phyloP scores from a whole-genome alignment of 2,113 vertebrate genomes.

The Cyprinodon brontotheroides region DNA sequence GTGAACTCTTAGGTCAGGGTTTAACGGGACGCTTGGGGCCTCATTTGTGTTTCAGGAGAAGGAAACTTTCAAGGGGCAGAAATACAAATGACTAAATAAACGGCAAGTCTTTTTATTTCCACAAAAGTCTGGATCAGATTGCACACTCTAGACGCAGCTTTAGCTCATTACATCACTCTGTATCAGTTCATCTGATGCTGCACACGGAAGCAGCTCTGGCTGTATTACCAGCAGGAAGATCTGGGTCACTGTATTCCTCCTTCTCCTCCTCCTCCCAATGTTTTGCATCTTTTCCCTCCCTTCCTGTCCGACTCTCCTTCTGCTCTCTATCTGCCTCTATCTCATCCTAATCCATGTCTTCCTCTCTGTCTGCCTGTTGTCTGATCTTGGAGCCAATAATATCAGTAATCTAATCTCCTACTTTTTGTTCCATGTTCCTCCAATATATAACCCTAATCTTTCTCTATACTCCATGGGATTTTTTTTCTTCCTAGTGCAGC shows the following conservation, averaged over 20 bases:
- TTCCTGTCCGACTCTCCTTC: conserved; percentile 30
- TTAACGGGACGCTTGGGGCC: conserved; percentile 60
- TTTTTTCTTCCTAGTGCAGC: conserved; percentile 43
- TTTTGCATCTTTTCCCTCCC: conserved; percentile 41
- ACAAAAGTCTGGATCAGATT: conserved; percentile 16
- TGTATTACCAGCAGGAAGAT: conserved; percentile 58
- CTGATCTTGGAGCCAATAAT: conserved; percentile 37
- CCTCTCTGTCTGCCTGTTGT: conserved; percentile 43
- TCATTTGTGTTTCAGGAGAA: conserved; percentile 66
- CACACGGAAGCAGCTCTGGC: conserved; percentile 31
- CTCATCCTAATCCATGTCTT: conserved; percentile 29
- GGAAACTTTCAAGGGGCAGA: conserved; percentile 31
- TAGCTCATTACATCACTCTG: conserved; percentile 22
- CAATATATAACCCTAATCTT: conserved; percentile 42
- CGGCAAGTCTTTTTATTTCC: conserved; percentile 11
- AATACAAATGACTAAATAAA: conserved; percentile 5
- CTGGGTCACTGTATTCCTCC: conserved; percentile 64
- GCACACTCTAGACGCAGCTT: conserved; percentile 5
- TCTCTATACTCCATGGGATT: conserved; percentile 38
- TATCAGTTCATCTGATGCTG: conserved; percentile 28
- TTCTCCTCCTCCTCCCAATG: conserved; percentile 58
- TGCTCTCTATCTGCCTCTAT: conserved; percentile 26
- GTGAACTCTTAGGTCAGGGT: conserved; percentile 59
- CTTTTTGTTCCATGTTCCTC: conserved; percentile 24
- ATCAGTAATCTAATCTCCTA: conserved; percentile 44